Percentiles rank a stretch among this genome's conserved stretches.
These are phyloP conservation scores for Oncorhynchus tshawytscha DNA, from an alignment of 2,113 vertebrate genomes.

Conservation along the genomic window DNA sequence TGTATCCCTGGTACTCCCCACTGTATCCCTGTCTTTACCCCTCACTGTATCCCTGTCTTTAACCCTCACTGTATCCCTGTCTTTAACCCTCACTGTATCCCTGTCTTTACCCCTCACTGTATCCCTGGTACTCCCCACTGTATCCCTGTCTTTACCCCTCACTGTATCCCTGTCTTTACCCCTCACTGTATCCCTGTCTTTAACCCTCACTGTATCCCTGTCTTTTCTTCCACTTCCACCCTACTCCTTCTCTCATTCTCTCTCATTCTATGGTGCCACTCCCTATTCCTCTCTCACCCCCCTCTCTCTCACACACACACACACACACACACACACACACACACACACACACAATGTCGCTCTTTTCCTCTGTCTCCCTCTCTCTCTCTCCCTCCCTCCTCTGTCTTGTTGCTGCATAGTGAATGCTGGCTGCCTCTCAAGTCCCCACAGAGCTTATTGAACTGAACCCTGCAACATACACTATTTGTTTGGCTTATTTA, in stretches of 20 bases:
- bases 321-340: too few relatives aligned
- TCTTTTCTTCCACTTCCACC: not conserved
- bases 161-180: too few relatives aligned
- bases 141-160: too few relatives aligned
- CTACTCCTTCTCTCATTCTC: not conserved
- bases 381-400: constrained; percentile 32
- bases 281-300: not conserved
- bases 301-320: too few relatives aligned
- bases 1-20: too few relatives aligned
- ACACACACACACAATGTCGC: not conserved
- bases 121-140: too few relatives aligned
- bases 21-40: too few relatives aligned
- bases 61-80: too few relatives aligned
- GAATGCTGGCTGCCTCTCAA: constrained; percentile 39
- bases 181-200: too few relatives aligned
- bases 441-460: constrained; percentile 52
- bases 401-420: constrained; percentile 54
- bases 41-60: too few relatives aligned
- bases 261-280: not conserved
- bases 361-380: constrained; percentile 10
- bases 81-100: too few relatives aligned
- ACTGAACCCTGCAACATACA: constrained; percentile 36
- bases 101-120: too few relatives aligned
- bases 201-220: not conserved
- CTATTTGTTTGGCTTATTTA: constrained; percentile 25